Evolutionary conservation across 2,888 invertebrate species (phyloP).

Genomic region (Clostera curtula): DNA sequence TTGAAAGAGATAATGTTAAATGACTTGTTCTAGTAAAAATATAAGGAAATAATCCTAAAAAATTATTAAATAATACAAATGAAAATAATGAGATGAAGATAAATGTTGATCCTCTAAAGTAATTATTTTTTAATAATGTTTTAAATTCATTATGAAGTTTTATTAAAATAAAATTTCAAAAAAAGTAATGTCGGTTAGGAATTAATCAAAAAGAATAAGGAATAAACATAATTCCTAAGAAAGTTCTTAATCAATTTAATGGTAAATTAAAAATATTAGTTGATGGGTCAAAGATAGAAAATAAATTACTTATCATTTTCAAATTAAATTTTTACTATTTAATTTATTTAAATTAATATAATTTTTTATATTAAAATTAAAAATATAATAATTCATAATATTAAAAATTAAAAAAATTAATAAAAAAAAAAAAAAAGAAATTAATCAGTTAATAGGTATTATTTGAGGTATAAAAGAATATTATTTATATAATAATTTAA

Average conservation of each 20-base stretch:
- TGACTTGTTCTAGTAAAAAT: constrained; percentile 82
- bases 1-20: constrained; percentile 71
- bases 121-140: constrained; percentile 60
- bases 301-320: constrained; percentile 81
- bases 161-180: constrained; percentile 63
- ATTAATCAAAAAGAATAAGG: constrained; percentile 71
- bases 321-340: constrained; percentile 42
- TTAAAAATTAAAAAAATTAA: constrained; percentile 63
- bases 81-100: constrained; percentile 75
- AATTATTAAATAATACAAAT: constrained; percentile 79
- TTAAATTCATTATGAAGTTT: constrained; percentile 75
- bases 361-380: constrained; percentile 34
- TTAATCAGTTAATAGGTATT: constrained; percentile 75
- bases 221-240: constrained; percentile 66
- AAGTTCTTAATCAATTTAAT: constrained; percentile 76
- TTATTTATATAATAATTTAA: constrained; percentile 74
- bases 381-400: constrained; percentile 69
- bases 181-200: constrained; percentile 63
- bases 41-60: constrained; percentile 81
- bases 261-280: constrained; percentile 66
- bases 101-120: constrained; percentile 64
- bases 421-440: constrained; percentile 55
- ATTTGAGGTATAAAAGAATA: constrained; percentile 82
- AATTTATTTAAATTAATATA: constrained; percentile 29
- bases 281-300: constrained; percentile 79